Evolutionary conservation across 2,113 vertebrate species (phyloP).

Genomic region (Cyrtonyx montezumae): DNA sequence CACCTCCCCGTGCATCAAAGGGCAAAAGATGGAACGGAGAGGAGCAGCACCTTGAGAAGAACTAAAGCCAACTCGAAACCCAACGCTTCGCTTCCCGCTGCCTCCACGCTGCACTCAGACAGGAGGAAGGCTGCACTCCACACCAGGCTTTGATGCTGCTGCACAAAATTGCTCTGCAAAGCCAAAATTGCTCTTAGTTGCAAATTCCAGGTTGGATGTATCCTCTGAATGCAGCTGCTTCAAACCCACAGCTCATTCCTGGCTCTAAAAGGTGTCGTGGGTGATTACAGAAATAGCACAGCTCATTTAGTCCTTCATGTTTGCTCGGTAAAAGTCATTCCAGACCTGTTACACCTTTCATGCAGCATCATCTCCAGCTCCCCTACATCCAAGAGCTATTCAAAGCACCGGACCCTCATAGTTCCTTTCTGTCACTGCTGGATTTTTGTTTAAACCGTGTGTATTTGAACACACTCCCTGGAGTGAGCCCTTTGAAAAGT

Average conservation of each 20-base stretch:
- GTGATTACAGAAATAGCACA: constrained; percentile 65
- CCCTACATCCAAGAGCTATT: constrained; percentile 47
- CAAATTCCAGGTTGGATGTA: constrained; percentile 27
- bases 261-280: constrained; percentile 47
- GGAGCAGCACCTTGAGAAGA: not conserved
- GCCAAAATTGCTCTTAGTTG: not conserved
- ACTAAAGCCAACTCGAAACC: not conserved
- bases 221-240: not conserved
- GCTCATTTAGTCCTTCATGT: constrained; percentile 59
- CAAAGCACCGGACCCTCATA: constrained; percentile 67
- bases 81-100: not conserved
- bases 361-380: constrained; percentile 53
- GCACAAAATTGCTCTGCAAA: constrained; percentile 18
- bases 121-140: not conserved
- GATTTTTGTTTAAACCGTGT: constrained; percentile 63
- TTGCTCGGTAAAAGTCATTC: constrained; percentile 59
- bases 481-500: constrained; percentile 76
- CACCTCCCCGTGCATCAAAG: constrained; percentile 2
- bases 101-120: not conserved
- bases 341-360: constrained; percentile 49
- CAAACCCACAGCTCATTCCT: constrained; percentile 12
- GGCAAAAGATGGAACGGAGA: not conserved
- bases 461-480: constrained; percentile 78
- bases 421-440: constrained; percentile 19
- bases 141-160: not conserved